These are phyloP conservation scores for Riptortus pedestris DNA, from an alignment of 1,140 invertebrate genomes.

Conservation along the genomic window DNA sequence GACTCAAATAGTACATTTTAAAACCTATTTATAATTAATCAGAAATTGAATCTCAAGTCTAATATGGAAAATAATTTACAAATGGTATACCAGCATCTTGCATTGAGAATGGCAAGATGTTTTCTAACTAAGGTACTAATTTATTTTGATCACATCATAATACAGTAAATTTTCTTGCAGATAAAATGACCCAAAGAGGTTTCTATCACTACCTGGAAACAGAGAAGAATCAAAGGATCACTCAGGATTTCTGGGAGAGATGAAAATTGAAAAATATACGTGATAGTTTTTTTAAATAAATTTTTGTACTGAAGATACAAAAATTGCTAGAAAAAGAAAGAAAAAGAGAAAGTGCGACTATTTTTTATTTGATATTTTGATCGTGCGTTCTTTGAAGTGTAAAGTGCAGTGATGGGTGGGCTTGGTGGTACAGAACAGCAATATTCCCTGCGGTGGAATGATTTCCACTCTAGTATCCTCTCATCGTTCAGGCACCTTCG, in stretches of 20 bases:
- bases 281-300: slow-evolving; percentile 7
- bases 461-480: slow-evolving; percentile 80
- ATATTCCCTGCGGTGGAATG: slow-evolving; percentile 86
- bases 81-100: too few species aligned
- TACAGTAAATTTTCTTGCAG: neutral
- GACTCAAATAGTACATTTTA: too few species aligned
- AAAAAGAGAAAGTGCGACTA: neutral
- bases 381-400: neutral
- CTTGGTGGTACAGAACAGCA: slow-evolving; percentile 63
- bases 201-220: neutral
- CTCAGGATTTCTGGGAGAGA: neutral
- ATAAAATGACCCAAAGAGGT: neutral
- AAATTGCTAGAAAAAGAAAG: neutral
- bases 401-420: slow-evolving; percentile 38
- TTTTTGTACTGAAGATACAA: neutral
- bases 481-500: slow-evolving; percentile 73
- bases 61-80: too few species aligned
- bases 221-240: neutral
- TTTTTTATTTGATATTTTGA: neutral
- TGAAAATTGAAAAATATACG: neutral
- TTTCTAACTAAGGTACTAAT: too few species aligned
- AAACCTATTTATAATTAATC: too few species aligned
- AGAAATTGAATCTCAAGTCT: too few species aligned
- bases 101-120: too few species aligned
- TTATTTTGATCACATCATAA: too few species aligned